Evolutionary conservation across 2,797 vertebrate genomes (phyloP).

Genomic region (Myripristis jacobus): DNA sequence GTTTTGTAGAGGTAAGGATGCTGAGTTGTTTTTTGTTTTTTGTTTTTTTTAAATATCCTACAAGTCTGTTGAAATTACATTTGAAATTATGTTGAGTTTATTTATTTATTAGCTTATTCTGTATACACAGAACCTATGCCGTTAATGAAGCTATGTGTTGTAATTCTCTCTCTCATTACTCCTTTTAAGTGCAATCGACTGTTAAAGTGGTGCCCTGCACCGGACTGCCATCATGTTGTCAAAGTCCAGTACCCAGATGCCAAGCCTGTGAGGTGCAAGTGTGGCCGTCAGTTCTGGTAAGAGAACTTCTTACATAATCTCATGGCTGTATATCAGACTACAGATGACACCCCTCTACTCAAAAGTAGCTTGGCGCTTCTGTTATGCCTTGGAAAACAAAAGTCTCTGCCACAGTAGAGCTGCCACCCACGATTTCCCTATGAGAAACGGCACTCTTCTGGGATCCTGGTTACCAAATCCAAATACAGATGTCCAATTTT

Average conservation of each 20-base stretch:
- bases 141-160: not conserved
- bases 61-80: not conserved
- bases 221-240: slow-evolving; percentile 99
- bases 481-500: not conserved
- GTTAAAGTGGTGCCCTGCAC: slow-evolving; percentile 99
- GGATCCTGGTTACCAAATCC: slow-evolving; percentile 27
- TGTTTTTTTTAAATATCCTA: no score
- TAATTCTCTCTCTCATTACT: slow-evolving; percentile 24
- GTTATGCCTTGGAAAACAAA: not conserved
- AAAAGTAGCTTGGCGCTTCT: not conserved
- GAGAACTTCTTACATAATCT: slow-evolving; percentile 40
- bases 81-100: slow-evolving; percentile 20
- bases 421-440: slow-evolving; percentile 4
- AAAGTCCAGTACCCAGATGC: slow-evolving; percentile 99
- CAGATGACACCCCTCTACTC: not conserved
- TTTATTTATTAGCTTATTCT: slow-evolving; percentile 1
- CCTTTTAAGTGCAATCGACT: slow-evolving; percentile 95
- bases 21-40: slow-evolving; percentile 17
- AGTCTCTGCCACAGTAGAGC: slow-evolving; percentile 14
- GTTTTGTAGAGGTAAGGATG: slow-evolving; percentile 99
- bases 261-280: slow-evolving; percentile 99
- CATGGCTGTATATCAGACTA: not conserved
- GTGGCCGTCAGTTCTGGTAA: slow-evolving; percentile 99
- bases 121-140: not conserved
- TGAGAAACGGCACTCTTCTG: slow-evolving; percentile 1